Base-by-base conservation (phyloP, 37 sponge, comb jelly and placozoan species). In the Mnemiopsis leidyi region DNA sequence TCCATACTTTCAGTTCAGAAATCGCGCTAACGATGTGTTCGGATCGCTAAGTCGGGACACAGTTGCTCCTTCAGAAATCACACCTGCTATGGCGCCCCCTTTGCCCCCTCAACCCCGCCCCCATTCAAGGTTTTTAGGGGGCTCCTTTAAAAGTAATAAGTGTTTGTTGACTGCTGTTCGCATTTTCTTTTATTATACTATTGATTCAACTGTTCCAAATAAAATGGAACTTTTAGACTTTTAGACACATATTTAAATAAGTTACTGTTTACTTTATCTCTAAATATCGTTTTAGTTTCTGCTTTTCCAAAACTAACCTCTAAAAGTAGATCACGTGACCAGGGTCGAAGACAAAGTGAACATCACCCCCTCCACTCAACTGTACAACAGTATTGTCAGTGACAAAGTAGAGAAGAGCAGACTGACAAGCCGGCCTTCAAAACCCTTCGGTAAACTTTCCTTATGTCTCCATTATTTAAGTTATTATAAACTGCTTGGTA, bases 1-100 rank as follows among this genome's bases (percentile, higher is more conserved):
- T n/a, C n/a, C n/a, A n/a, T n/a, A n/a, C n/a, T n/a, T 71, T 71
- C 90, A 85, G 90, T 85, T 85, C 30, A 35, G 90, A 85, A 85
- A 29, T 26, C 32, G 90, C 3, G 90, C 90, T 2, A 40, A 18
- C 39, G 90, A 85, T 33, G 90, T 85, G 90, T 85, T 85, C 61
- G 90, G 36, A 0, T 23, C n/a, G 33, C 29, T 85, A 37, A 36
- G 38, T 13, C 90, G 90, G 32, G 90, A 85, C 90, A 85, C 33
- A 23, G 90, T 85, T 3, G 90, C 40, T 3, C 90, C 90, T 5
- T 40, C 90, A n/a, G 90, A 85, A 0, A 18, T 85, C 7, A 18
- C 90, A 0, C 61, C 61, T 1, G 24, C 26, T 61, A 85, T 85
- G 90, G 90, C 29, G 24, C 90, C 90, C 21, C 79, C 79, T 18